These are phyloP conservation scores for Cremastinae sp. DNA, from an alignment of 2,888 invertebrate genomes.

Conservation along the genomic window DNA sequence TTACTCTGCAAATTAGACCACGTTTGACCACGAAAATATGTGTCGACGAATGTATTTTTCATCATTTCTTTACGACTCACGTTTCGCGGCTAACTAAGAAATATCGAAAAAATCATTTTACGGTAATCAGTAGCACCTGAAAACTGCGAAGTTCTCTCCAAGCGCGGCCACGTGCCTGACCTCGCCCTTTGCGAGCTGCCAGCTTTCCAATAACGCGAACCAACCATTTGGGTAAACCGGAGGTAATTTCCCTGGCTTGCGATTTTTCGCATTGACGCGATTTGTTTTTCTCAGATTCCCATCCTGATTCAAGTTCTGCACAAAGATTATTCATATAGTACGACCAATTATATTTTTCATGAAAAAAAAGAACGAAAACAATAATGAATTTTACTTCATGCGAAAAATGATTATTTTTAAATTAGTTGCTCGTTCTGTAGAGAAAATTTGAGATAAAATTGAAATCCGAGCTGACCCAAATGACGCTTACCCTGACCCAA, in stretches of 20 bases:
- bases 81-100: neutral
- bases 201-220: conserved; percentile 89
- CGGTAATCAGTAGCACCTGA: conserved; percentile 69
- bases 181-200: conserved; percentile 82
- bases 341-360: too few species aligned
- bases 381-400: neutral
- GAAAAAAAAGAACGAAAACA: neutral
- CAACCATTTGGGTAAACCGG: conserved; percentile 96
- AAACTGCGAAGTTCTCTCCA: conserved; percentile 82
- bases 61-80: neutral
- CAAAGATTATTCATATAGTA: neutral
- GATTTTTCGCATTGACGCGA: conserved; percentile 63
- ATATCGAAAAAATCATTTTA: neutral
- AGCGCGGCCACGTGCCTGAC: conserved; percentile 85
- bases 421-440: too few species aligned
- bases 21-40: neutral
- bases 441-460: neutral
- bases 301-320: conserved; percentile 19
- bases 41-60: too few species aligned
- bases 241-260: conserved; percentile 86
- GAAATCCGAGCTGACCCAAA: conserved; percentile 12
- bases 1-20: too few species aligned
- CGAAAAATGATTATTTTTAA: too few species aligned
- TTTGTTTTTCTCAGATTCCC: conserved; percentile 17
- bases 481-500: conserved; percentile 73